These are phyloP conservation scores for Orius laevigatus DNA, from an alignment of 1,140 invertebrate species.

Conservation along the genomic window DNA sequence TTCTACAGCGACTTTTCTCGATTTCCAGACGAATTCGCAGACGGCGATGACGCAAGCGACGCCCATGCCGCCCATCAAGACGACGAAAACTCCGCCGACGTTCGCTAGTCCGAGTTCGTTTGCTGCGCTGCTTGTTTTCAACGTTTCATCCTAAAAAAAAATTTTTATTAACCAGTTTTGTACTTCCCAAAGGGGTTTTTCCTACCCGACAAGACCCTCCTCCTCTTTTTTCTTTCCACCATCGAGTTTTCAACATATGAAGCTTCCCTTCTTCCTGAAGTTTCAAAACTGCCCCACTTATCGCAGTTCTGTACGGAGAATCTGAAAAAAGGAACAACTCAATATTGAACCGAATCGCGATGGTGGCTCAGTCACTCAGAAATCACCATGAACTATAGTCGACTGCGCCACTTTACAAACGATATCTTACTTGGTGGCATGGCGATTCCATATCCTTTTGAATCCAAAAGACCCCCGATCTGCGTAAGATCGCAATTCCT, in stretches of 20 bases:
- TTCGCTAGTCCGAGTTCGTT: slow-evolving; percentile 78
- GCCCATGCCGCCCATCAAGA: slow-evolving; percentile 79
- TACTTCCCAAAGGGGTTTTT: background rate
- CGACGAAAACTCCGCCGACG: slow-evolving; percentile 89
- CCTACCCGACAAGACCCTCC: slow-evolving; percentile 65
- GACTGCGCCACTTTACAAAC: no score
- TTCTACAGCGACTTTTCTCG: slow-evolving; percentile 74
- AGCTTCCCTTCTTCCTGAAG: slow-evolving; percentile 85
- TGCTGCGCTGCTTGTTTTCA: slow-evolving; percentile 66
- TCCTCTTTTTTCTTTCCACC: slow-evolving; percentile 86
- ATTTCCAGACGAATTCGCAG: slow-evolving; percentile 87
- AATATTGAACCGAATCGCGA: background rate
- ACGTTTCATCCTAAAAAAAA: slow-evolving; percentile 51
- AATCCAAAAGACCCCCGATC: slow-evolving; percentile 76
- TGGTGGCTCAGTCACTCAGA: background rate
- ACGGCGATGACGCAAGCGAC: slow-evolving; percentile 75
- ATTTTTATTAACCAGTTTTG: background rate
- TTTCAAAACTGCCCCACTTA: slow-evolving; percentile 75
- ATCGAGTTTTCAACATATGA: slow-evolving; percentile 80
- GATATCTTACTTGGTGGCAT: slow-evolving; percentile 68
- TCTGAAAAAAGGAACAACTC: slow-evolving; percentile 34
- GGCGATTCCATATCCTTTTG: slow-evolving; percentile 86
- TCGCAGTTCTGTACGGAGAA: slow-evolving; percentile 70
- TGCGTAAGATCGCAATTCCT: slow-evolving; percentile 80
- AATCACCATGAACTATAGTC: background rate